Percentiles rank a stretch among this genome's conserved stretches.
Conservation (phyloP, 2,113 vertebrate genomes). For the Puma concolor region DNA sequence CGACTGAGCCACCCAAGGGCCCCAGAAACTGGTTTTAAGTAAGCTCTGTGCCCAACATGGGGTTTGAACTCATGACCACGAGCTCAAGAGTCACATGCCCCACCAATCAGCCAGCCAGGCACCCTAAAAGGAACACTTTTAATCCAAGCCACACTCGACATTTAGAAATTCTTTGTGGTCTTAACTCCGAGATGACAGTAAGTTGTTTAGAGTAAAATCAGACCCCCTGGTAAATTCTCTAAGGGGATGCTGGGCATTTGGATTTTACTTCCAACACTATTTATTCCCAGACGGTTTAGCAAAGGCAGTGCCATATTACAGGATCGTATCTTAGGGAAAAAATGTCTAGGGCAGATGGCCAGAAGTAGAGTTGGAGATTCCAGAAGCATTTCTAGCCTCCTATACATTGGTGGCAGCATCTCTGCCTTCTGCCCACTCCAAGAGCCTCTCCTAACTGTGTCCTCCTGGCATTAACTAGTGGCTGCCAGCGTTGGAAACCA, state of each 20-base stretch:
- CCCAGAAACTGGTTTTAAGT: background rate
- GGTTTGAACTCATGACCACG: background rate
- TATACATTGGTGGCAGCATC: background rate
- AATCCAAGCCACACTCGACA: background rate
- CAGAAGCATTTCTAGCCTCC: background rate
- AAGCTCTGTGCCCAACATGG: background rate
- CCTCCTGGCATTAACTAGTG: background rate
- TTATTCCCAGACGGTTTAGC: background rate
- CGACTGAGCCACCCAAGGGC: too few relatives aligned
- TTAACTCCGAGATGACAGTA: background rate
- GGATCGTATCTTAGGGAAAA: too few relatives aligned
- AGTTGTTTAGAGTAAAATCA: background rate
- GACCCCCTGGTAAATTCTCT: background rate
- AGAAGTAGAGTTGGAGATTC: background rate
- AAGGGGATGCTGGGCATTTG: background rate
- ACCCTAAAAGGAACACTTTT: background rate
- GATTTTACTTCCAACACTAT: background rate
- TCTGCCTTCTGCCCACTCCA: background rate
- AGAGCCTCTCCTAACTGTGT: background rate
- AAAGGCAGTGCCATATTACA: background rate
- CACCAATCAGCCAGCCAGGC: background rate
- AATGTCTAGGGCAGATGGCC: background rate
- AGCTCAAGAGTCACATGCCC: background rate
- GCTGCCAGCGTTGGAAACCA: background rate
- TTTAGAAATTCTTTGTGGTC: background rate